Base-by-base conservation (phyloP, 1,140 invertebrate species). In the Phthorimaea operculella region DNA sequence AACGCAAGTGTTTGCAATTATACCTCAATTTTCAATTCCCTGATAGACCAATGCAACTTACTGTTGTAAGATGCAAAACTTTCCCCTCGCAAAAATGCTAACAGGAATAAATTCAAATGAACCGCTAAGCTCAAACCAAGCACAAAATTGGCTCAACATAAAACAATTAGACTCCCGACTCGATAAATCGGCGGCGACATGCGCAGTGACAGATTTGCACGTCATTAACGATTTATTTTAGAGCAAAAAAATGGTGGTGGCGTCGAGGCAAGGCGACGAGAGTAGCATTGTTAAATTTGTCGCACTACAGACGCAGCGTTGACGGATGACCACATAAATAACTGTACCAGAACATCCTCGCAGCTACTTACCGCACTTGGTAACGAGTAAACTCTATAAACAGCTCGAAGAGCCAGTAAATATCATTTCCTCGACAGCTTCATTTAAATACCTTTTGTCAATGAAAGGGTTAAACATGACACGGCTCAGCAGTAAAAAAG, bases 381-480 rank as follows among this genome's bases (percentile, higher is more conserved):
- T 28, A 28, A 28, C 2, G 6, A 28, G 6, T 28, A 28, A 2
- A 28, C 21, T 28, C 21, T 28, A 28, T 28, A 28, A 28, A 6
- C 6, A 28, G 2, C 21, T 28, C 6, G 2, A 28, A 28, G 21
- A 6, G 6, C 76, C 77, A 78, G 73, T 83, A 83, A 83, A 83
- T 85, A 83, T 83, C 59, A 72, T 70, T 72, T 70, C 69, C 63
- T 55, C 63, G 82, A 85, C 82, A 85, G 80, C 76, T 85, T 83
- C 64, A 83, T 85, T 85, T 83, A 83, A 85, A 85, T 85, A 82
- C 82, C 82, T 85, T 85, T 85, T 85, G 82, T 85, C 82, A 83
- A 82, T 78, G 80, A 81, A 85, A 76, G 82, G 80, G 82, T 85
- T 85, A 75, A 79, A 78, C 75, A 76, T 68, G 76, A 67, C 71